Conservation (phyloP, 2,797 vertebrate genomes). For the Gallinago solitaria region DNA sequence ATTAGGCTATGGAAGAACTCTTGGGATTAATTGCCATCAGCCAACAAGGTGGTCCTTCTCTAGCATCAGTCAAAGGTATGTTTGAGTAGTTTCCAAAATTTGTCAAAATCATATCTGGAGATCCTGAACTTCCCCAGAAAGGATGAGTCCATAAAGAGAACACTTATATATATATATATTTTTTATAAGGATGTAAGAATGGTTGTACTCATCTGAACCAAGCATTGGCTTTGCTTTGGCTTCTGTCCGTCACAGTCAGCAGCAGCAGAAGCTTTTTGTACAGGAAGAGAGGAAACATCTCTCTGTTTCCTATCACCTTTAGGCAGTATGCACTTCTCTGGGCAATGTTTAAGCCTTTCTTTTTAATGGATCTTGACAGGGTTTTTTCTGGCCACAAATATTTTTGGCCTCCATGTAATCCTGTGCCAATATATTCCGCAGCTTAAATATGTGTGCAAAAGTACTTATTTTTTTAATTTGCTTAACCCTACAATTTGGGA, state of each 20-base stretch:
- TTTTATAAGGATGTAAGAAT: background rate
- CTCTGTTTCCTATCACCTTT: background rate
- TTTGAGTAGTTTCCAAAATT: background rate
- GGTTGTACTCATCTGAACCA: background rate
- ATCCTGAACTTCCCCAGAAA: background rate
- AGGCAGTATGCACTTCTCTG: background rate
- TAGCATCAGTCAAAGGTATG: background rate
- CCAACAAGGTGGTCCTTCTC: background rate
- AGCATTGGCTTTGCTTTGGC: background rate
- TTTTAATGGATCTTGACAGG: background rate
- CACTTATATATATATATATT: rapidly evolving
- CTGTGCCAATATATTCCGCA: background rate
- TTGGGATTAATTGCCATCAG: background rate
- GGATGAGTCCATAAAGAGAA: background rate
- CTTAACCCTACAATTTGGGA: background rate
- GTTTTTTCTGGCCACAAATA: background rate
- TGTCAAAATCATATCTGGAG: background rate
- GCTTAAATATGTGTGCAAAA: background rate
- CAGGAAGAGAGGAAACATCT: background rate
- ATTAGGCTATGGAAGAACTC: background rate
- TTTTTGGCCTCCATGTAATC: background rate
- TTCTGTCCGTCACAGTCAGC: background rate
- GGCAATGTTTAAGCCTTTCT: background rate
- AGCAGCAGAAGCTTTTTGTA: background rate
- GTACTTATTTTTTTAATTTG: background rate